Evolutionary conservation across 2,113 vertebrate species (phyloP), one percentile per base, ranked within the genome.

Genomic region (Hippolais icterina): DNA sequence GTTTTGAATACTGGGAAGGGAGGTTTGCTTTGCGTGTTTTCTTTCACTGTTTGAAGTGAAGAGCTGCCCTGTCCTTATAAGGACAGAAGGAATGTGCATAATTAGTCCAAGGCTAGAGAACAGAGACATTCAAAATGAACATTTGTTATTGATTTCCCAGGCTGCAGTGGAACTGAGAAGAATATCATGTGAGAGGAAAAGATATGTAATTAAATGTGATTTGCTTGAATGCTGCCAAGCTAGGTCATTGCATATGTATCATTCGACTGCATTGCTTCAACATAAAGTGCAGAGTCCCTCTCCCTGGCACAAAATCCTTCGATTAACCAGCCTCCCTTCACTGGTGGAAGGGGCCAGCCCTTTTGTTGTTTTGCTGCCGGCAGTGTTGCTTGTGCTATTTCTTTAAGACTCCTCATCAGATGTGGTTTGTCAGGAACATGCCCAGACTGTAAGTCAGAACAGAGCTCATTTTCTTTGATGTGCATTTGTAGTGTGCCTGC

Each of bases 361-460:
- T 92, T 89, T 42, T 93, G 86, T 89, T 96, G 93, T 93, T 93
- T 89, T 56, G 85, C 95, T 96, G 93, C 90, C 0, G 50, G 95
- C 90, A 93, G 66, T 3, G 54, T 64, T 94, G 80, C 86, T 94
- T 87, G 44, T 90, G 83, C 92, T 81, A 60, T 92, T 96, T 93
- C 93, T 96, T 88, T 91, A 96, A 88, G 85, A 88, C 79, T 95
- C 82, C 52, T 92, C 96, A 96, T 96, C 92, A 94, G 94, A 96
- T 95, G 92, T 78, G 92, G 90, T 93, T 94, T 95, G 94, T 95
- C 92, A 95, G 92, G 79, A 96, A 92, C 95, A 93, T 94, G 93
- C 95, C 83, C 82, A 87, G 92, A 89, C 88, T 90, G 69, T 95
- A 96, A 94, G 90, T 92, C 88, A 95, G 88, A 94, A 84, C 82